phyloP scores from a whole-genome alignment of 2,113 vertebrate genomes.

The Psettodes erumei region DNA sequence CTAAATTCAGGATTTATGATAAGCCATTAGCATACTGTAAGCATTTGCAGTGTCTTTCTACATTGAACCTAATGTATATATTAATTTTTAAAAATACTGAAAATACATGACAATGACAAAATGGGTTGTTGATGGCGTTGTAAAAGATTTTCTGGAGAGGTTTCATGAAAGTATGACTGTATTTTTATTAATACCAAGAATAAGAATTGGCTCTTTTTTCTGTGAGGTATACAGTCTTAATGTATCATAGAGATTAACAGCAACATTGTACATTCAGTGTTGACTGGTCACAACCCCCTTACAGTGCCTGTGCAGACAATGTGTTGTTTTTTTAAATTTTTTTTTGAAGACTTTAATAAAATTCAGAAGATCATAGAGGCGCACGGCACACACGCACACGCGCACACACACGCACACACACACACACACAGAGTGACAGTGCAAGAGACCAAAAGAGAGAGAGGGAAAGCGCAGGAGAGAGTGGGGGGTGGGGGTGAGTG shows the following conservation, averaged over 20 bases:
- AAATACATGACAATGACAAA: conserved; percentile 38
- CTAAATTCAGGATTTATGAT: background rate
- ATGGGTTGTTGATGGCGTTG: conserved; percentile 9
- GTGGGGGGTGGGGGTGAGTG: background rate
- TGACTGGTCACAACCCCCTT: conserved; percentile 41
- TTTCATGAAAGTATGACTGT: conserved; percentile 32
- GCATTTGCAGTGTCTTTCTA: background rate
- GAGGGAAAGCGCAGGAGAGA: background rate
- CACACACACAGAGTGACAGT: conserved; percentile 11
- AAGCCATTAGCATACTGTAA: background rate
- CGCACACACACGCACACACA: conserved; percentile 27
- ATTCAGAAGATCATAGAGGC: conserved; percentile 24
- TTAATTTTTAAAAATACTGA: conserved; percentile 1
- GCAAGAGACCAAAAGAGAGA: conserved; percentile 17
- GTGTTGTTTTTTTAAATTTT: too few species aligned
- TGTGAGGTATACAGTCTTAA: conserved; percentile 43
- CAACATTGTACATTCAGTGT: conserved; percentile 66
- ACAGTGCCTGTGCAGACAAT: conserved; percentile 54
- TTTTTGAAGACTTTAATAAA: conserved; percentile 41
- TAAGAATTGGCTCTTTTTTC: conserved; percentile 53
- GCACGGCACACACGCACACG: conserved; percentile 21
- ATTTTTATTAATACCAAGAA: conserved; percentile 57
- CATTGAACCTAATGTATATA: too few species aligned
- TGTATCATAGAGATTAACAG: conserved; percentile 45
- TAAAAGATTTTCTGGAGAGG: conserved; percentile 21